These are phyloP conservation scores for Acanthopleura granulata DNA, from an alignment of 2,888 invertebrate species.

Conservation along the genomic window DNA sequence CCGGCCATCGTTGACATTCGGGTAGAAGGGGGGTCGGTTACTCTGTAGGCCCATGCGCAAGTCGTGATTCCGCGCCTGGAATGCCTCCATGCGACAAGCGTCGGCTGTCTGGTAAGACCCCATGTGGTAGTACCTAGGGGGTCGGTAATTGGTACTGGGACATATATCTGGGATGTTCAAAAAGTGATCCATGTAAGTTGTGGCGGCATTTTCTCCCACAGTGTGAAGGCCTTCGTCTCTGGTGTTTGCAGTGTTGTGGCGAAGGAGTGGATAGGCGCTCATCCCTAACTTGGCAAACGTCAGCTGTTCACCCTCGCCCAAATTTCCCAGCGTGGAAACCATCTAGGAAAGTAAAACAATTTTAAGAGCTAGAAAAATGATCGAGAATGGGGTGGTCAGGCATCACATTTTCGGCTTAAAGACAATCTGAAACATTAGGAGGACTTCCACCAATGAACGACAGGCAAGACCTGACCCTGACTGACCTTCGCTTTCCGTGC, in stretches of 20 bases:
- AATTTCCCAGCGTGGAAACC: constrained; percentile 18
- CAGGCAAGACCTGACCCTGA: constrained; percentile 2
- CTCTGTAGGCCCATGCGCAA: constrained; percentile 58
- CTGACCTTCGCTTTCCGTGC: background rate
- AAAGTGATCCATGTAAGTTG: constrained; percentile 63
- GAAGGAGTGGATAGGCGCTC: constrained; percentile 60
- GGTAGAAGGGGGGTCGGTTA: constrained; percentile 55
- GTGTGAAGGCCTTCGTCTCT: constrained; percentile 47
- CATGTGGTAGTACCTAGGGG: constrained; percentile 56
- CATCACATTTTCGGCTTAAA: constrained; percentile 7
- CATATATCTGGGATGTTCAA: constrained; percentile 64
- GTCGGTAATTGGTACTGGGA: constrained; percentile 55
- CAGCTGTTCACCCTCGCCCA: constrained; percentile 13
- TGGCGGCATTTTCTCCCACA: constrained; percentile 41
- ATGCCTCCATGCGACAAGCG: constrained; percentile 62
- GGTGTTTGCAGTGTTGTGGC: constrained; percentile 46
- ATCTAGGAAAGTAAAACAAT: constrained; percentile 20
- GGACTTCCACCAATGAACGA: constrained; percentile 12
- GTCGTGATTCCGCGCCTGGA: constrained; percentile 56
- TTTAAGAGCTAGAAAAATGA: constrained; percentile 18
- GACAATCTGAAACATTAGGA: constrained; percentile 7
- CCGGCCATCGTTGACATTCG: constrained; percentile 43
- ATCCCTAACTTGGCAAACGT: constrained; percentile 35
- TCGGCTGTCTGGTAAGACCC: constrained; percentile 51
- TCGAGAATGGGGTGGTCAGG: constrained; percentile 1